A percentile compares a stretch with the other conserved stretches of the same genome.
Evolutionary conservation across 2,888 invertebrate species (phyloP).

Genomic region (Agrochola macilenta): DNA sequence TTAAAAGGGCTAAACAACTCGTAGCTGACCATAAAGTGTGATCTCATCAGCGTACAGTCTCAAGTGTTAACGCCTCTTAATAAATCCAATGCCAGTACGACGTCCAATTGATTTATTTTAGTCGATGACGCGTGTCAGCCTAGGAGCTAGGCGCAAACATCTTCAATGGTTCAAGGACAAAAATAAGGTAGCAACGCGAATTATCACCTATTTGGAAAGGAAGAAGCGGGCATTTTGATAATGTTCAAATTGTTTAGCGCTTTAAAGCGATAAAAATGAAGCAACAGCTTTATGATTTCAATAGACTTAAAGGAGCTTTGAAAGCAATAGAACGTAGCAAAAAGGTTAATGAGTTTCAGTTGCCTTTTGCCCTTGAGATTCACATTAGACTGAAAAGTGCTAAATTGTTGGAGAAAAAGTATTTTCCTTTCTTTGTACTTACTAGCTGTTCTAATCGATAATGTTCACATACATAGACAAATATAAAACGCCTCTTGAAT

Average conservation of each 20-base stretch:
- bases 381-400: constrained; percentile 30
- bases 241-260: neutral
- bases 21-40: constrained; percentile 50
- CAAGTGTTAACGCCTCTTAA: constrained; percentile 65
- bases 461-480: constrained; percentile 13
- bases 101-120: constrained; percentile 77
- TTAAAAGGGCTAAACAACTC: constrained; percentile 51
- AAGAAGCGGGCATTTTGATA: constrained; percentile 32
- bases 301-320: neutral
- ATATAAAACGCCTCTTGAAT: constrained; percentile 3
- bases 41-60: constrained; percentile 49
- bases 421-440: constrained; percentile 12
- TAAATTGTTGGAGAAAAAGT: constrained; percentile 31
- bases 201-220: constrained; percentile 57
- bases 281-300: neutral
- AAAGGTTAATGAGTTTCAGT: constrained; percentile 25
- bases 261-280: neutral
- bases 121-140: constrained; percentile 75
- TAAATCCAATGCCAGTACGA: constrained; percentile 67
- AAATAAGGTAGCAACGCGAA: constrained; percentile 59
- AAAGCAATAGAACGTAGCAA: constrained; percentile 13
- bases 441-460: constrained; percentile 13
- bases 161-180: constrained; percentile 70
- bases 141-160: constrained; percentile 50
- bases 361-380: constrained; percentile 19